Percentiles rank a stretch among this genome's conserved stretches.
phyloP scores from a whole-genome alignment of 2,888 invertebrate genomes.

The Aporophyla lueneburgensis region DNA sequence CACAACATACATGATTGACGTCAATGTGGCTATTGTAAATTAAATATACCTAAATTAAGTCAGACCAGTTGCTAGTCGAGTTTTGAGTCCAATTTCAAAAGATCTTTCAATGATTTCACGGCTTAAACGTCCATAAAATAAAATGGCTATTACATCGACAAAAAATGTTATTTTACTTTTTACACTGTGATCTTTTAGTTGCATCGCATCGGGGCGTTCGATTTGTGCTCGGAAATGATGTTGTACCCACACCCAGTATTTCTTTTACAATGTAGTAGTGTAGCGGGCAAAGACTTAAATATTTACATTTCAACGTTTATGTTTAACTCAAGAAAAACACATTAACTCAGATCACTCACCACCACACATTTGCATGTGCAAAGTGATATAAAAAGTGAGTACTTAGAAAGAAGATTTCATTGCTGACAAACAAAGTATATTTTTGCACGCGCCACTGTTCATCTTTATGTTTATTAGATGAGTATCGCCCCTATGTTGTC shows the following conservation, averaged over 20 bases:
- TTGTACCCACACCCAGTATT: conserved; percentile 19
- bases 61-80: conserved; percentile 51
- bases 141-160: conserved; percentile 47
- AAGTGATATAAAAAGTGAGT: conserved; percentile 54
- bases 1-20: conserved; percentile 61
- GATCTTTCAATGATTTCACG: conserved; percentile 62
- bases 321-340: conserved; percentile 47
- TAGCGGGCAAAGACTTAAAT: conserved; percentile 41
- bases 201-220: conserved; percentile 15
- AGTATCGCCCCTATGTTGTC: conserved; percentile 3
- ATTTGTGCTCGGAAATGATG: conserved; percentile 27
- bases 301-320: conserved; percentile 55
- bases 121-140: conserved; percentile 54
- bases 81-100: conserved; percentile 56
- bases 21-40: conserved; percentile 62
- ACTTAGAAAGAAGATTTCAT: conserved; percentile 30
- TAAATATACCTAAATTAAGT: conserved; percentile 57
- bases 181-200: conserved; percentile 17
- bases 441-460: conserved; percentile 28
- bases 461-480: conserved; percentile 19
- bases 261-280: conserved; percentile 41
- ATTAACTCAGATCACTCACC: conserved; percentile 47
- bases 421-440: conserved; percentile 37
- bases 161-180: conserved; percentile 44
- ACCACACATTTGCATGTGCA: conserved; percentile 55